Evolutionary conservation across 1,140 invertebrate genomes (phyloP).

Genomic region (Apis laboriosa): DNA sequence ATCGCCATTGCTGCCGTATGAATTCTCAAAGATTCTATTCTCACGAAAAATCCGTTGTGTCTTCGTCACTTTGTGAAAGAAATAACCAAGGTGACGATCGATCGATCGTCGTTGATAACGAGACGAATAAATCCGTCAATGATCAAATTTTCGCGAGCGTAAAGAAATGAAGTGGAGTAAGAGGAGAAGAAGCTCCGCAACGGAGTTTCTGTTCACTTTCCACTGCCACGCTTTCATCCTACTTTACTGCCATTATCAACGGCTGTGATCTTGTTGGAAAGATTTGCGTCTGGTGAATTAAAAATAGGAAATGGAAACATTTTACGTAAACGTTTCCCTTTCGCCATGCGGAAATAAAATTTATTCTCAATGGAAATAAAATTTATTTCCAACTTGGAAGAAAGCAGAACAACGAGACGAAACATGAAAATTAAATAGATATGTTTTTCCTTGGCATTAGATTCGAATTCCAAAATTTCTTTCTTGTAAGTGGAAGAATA

Average conservation of each 20-base stretch:
- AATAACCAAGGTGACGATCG: background rate
- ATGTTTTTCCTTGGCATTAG: background rate
- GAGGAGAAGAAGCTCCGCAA: background rate
- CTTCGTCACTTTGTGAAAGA: background rate
- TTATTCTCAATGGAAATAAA: background rate
- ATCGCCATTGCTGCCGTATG: constrained; percentile 35
- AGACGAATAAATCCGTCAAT: background rate
- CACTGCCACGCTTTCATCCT: constrained; percentile 42
- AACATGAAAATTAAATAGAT: background rate
- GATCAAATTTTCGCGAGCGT: background rate
- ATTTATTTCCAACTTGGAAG: no score
- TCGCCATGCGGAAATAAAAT: background rate
- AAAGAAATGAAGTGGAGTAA: background rate
- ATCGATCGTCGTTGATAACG: background rate
- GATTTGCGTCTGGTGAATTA: constrained; percentile 4
- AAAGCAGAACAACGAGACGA: background rate
- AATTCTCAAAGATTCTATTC: constrained; percentile 18
- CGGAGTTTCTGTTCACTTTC: constrained; percentile 15
- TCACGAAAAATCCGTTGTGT: constrained; percentile 9
- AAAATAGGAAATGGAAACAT: constrained; percentile 24
- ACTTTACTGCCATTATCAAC: background rate
- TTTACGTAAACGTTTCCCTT: constrained; percentile 5
- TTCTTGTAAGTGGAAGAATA: background rate
- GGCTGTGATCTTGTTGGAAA: background rate
- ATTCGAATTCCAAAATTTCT: background rate